Evolutionary conservation across 2,113 vertebrate genomes (phyloP).

Genomic region (Limanda limanda): DNA sequence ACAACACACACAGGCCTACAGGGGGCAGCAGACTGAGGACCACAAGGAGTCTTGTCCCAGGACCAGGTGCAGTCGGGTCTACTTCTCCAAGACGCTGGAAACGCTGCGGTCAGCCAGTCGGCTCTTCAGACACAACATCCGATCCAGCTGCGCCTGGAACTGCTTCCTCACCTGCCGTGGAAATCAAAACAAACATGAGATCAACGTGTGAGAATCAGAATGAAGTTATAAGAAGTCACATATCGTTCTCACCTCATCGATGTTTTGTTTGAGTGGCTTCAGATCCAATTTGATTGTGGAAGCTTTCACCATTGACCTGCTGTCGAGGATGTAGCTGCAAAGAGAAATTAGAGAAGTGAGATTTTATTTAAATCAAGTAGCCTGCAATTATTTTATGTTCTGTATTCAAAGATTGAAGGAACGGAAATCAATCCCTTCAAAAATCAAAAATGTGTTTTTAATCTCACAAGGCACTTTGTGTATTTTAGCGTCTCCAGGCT

Average conservation of each 20-base stretch:
- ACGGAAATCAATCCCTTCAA: background rate
- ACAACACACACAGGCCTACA: background rate
- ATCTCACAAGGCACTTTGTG: slow-evolving; percentile 1
- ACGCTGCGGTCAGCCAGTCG: slow-evolving; percentile 8
- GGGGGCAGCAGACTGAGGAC: background rate
- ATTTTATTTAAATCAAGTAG: background rate
- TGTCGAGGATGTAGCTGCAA: slow-evolving; percentile 86
- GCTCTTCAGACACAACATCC: slow-evolving; percentile 12
- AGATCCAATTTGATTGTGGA: slow-evolving; percentile 82
- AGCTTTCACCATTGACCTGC: slow-evolving; percentile 77
- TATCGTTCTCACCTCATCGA: slow-evolving; percentile 69
- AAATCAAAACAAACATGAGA: background rate
- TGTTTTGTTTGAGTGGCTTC: slow-evolving; percentile 54
- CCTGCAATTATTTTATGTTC: too few relatives aligned
- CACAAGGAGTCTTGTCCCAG: background rate
- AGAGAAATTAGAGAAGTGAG: background rate
- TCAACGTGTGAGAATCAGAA: background rate
- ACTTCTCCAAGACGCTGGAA: background rate
- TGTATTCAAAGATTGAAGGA: too few relatives aligned
- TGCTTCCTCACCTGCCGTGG: slow-evolving; percentile 43
- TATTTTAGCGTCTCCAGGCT: slow-evolving; percentile 11
- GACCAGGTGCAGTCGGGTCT: background rate
- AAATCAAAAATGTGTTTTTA: background rate
- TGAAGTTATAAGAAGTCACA: background rate
- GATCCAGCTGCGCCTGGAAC: slow-evolving; percentile 32